Percentiles rank a stretch among this genome's conserved stretches.
These are phyloP conservation scores for Dendrolimus kikuchii DNA, from an alignment of 1,140 invertebrate genomes.

Conservation along the genomic window DNA sequence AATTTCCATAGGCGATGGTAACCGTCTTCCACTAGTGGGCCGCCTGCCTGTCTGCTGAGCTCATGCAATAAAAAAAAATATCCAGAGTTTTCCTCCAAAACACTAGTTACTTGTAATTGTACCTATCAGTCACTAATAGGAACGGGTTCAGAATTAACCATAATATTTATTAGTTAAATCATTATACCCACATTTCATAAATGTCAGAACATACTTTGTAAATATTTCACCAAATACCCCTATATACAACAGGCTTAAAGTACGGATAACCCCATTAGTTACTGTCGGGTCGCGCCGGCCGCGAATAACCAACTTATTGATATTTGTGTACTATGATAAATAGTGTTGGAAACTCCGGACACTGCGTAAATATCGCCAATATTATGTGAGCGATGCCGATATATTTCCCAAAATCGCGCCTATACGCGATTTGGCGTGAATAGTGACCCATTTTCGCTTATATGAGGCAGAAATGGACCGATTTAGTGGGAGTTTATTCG, in stretches of 20 bases:
- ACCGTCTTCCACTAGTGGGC: too few species aligned
- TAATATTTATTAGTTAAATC: too few species aligned
- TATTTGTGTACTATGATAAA: conserved; percentile 42
- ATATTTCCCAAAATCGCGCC: conserved; percentile 11
- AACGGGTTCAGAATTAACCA: too few species aligned
- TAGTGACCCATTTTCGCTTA: conserved; percentile 9
- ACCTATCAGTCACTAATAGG: too few species aligned
- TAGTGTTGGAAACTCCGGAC: conserved; percentile 23
- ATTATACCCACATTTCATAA: too few species aligned
- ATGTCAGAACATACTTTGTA: too few species aligned
- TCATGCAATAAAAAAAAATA: too few species aligned
- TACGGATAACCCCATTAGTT: conserved; percentile 30
- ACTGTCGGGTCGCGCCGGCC: conserved; percentile 27
- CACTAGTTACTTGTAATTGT: too few species aligned
- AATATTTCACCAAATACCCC: conserved; percentile 13
- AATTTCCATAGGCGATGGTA: too few species aligned
- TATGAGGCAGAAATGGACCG: not conserved
- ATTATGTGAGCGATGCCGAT: conserved; percentile 13
- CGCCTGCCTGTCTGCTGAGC: too few species aligned
- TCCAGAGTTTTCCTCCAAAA: too few species aligned
- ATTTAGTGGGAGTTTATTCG: not conserved
- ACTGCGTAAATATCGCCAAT: conserved; percentile 16
- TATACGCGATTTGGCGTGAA: conserved; percentile 12
- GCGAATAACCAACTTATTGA: conserved; percentile 34
- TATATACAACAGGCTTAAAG: conserved; percentile 9